Base-by-base conservation (phyloP, 1,140 invertebrate genomes). In the Anastrepha obliqua region DNA sequence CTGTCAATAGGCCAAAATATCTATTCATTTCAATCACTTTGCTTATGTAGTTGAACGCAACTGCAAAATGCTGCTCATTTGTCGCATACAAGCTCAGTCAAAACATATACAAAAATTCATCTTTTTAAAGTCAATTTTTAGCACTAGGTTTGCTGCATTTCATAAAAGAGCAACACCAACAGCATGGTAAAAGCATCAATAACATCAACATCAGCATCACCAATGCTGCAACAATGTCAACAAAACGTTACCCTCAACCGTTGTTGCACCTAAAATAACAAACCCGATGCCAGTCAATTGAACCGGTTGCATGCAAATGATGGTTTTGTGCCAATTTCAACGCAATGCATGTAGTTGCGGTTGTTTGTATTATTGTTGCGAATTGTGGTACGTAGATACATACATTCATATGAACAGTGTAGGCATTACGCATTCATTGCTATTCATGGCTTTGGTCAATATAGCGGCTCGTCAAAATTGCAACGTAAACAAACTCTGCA, bases 381-480 rank as follows among this genome's bases (percentile, higher is more conserved):
- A n/a, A 74, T 51, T 74, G 44, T 47, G 70, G 39, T 42, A 74
- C 67, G 39, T 51, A 74, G 4, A 64, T 29, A 29, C 29, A 29
- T 29, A 29, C 29, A 29, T 29, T 29, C 29, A 29, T 64, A 8
- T 70, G 65, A 11, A 8, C 44, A 6, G 44, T 74, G 17, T 47
- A 29, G 11, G n/a, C 70, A 74, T 74, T 74, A 47, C 44, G 70
- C 44, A 74, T 74, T 74, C 70, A 74, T 74, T 47, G 70, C 70
- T 42, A 74, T 74, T 74, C 70, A 74, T 74, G 70, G 44, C 70
- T 74, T 74, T 74, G 70, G 70, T 74, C 70, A 74, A 15, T 74
- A n/a, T 42, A 74, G 70, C 70, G 70, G 70, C 39, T 74, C 47
- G 70, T 74, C 70, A 74, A 74, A 74, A 74, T 74, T 74, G 70